phyloP scores from a whole-genome alignment of 2,113 vertebrate species.

The Pygoscelis adeliae region DNA sequence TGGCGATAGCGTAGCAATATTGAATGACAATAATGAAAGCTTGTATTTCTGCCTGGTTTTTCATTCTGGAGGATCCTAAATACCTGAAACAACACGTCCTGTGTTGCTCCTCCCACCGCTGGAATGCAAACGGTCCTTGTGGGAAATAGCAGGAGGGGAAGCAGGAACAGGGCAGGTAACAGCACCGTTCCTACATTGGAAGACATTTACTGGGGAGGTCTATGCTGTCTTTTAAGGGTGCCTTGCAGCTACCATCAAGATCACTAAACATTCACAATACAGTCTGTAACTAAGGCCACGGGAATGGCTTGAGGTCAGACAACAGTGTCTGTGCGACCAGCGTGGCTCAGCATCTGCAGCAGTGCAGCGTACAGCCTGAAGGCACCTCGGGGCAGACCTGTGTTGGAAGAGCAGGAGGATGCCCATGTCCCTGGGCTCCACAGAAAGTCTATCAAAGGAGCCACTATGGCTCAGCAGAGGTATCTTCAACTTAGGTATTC shows the following conservation, averaged over 20 bases:
- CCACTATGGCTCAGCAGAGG: neutral
- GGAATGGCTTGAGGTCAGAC: neutral
- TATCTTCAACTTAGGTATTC: neutral
- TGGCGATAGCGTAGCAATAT: neutral
- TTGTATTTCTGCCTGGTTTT: neutral
- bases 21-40: neutral
- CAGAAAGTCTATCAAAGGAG: neutral
- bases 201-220: neutral
- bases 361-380: accelerated
- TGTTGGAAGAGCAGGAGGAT: neutral
- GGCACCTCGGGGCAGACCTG: neutral
- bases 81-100: neutral
- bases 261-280: neutral
- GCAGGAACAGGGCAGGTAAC: neutral
- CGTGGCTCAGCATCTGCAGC: accelerated
- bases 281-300: neutral
- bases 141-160: neutral
- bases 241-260: neutral
- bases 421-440: neutral
- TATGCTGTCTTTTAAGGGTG: neutral
- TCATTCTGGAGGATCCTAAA: neutral
- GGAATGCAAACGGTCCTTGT: neutral
- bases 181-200: accelerated
- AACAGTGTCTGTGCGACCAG: neutral
- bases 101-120: neutral